A percentile compares a stretch with the other conserved stretches of the same genome.
phyloP scores from a whole-genome alignment of 2,888 invertebrate species.

The Lacanobia wlatinum region DNA sequence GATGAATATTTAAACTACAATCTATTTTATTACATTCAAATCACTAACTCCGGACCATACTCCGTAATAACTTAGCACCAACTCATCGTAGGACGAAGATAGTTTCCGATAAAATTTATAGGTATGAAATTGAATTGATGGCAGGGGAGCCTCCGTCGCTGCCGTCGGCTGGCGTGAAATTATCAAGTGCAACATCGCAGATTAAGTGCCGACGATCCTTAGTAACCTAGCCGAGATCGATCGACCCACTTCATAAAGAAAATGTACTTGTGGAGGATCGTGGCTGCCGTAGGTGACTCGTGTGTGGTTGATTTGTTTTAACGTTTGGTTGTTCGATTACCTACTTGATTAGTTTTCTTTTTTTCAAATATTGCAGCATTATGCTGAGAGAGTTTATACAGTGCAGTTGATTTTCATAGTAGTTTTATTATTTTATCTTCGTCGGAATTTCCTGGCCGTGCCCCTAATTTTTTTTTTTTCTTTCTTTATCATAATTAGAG shows the following conservation, averaged over 20 bases:
- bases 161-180: conserved; percentile 80
- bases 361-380: no score
- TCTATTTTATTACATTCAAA: conserved; percentile 13
- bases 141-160: conserved; percentile 60
- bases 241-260: conserved; percentile 76
- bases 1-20: neutral
- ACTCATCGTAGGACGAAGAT: conserved; percentile 63
- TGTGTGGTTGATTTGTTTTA: neutral
- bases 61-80: conserved; percentile 49
- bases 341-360: no score
- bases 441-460: no score
- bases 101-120: conserved; percentile 75
- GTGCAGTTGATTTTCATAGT: no score
- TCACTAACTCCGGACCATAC: conserved; percentile 5
- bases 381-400: no score
- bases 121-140: conserved; percentile 84
- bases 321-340: no score
- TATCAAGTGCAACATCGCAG: conserved; percentile 83
- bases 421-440: no score
- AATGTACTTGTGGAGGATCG: conserved; percentile 50
- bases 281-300: neutral
- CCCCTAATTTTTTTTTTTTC: no score
- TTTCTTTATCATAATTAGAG: no score
- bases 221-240: conserved; percentile 77
- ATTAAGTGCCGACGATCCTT: conserved; percentile 80